These are phyloP conservation scores for Hyperoplus lanceolatus DNA, from an alignment of 2,797 vertebrate species.

Conservation along the genomic window DNA sequence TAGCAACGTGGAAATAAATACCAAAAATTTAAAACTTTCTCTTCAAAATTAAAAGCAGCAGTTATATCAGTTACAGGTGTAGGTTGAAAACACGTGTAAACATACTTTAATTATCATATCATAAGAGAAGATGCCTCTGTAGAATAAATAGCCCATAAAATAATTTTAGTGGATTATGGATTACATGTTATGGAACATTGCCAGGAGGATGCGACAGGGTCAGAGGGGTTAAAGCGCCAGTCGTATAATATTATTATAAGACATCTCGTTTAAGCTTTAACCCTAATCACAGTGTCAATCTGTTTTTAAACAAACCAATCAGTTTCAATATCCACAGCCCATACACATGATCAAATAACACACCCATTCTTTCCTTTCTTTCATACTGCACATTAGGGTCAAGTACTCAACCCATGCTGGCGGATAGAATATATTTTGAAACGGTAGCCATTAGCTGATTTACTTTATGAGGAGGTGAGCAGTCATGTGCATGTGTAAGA, in stretches of 20 bases:
- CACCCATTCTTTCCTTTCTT: conserved; percentile 11
- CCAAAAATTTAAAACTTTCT: background rate
- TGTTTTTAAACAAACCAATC: conserved; percentile 46
- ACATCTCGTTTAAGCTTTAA: conserved; percentile 48
- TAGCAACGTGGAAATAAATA: conserved; percentile 8
- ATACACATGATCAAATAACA: conserved; percentile 46
- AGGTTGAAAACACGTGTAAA: background rate
- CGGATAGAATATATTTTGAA: conserved; percentile 52
- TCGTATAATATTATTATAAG: conserved; percentile 50
- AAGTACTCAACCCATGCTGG: conserved; percentile 11
- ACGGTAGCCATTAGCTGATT: conserved; percentile 54
- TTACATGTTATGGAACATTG: conserved; percentile 1
- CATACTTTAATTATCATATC: conserved; percentile 8
- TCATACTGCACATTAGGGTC: conserved; percentile 30
- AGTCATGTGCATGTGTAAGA: conserved; percentile 49
- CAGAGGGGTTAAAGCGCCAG: conserved; percentile 46
- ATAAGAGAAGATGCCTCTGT: background rate
- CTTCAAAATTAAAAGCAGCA: background rate
- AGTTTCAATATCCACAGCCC: conserved; percentile 48
- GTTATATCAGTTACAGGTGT: background rate
- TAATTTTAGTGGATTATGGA: background rate
- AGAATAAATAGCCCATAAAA: conserved; percentile 18
- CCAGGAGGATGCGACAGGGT: conserved; percentile 20
- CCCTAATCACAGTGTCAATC: conserved; percentile 54
- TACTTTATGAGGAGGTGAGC: conserved; percentile 57